Evolutionary conservation across 2,888 invertebrate species (phyloP).

Genomic region (Caradrina clavipalpis): DNA sequence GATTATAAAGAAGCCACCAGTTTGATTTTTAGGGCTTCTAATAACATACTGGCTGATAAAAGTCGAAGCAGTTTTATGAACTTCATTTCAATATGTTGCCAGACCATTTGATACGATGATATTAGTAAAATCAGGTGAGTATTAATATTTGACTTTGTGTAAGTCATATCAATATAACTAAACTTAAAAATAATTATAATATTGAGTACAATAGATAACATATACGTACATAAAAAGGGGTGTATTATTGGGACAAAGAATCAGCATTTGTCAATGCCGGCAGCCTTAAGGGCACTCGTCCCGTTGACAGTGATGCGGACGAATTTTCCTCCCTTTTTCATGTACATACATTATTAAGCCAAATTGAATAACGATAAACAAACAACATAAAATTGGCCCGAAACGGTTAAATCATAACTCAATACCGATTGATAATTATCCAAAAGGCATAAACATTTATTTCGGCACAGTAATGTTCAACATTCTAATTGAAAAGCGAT

Average conservation of each 20-base stretch:
- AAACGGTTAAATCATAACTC: too few species aligned
- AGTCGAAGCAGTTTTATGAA: not conserved
- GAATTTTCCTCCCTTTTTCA: too few species aligned
- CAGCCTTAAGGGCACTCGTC: too few species aligned
- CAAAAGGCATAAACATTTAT: slow-evolving; percentile 30
- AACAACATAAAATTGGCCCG: too few species aligned
- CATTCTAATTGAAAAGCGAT: slow-evolving; percentile 39
- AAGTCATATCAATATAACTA: not conserved
- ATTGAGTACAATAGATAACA: too few species aligned
- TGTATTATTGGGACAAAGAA: too few species aligned
- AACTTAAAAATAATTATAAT: too few species aligned
- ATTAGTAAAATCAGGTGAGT: not conserved
- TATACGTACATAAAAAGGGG: too few species aligned
- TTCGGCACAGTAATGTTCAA: not conserved
- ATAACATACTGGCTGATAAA: slow-evolving; percentile 8
- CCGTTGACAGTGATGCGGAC: too few species aligned
- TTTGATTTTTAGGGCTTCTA: slow-evolving; percentile 33
- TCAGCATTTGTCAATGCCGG: too few species aligned
- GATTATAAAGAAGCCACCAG: slow-evolving; percentile 25
- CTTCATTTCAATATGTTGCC: not conserved
- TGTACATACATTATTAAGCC: too few species aligned
- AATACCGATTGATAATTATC: not conserved
- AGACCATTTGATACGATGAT: not conserved
- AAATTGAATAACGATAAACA: too few species aligned
- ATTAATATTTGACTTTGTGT: not conserved